phyloP scores from a whole-genome alignment of 2,113 vertebrate genomes.

The Nothoprocta perdicaria region DNA sequence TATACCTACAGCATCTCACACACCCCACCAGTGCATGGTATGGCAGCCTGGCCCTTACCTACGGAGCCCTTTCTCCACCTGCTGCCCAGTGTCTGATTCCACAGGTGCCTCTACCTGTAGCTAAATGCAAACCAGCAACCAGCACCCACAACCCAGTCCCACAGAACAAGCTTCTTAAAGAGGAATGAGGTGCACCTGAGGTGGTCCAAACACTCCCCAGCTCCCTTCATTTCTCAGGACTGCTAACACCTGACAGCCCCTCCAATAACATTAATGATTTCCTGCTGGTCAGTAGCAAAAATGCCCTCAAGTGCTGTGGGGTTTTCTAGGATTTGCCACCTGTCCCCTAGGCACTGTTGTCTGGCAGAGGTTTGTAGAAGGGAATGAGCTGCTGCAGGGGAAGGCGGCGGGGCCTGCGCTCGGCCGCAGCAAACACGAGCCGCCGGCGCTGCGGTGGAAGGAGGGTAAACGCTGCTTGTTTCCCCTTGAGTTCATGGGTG shows the following conservation, averaged over 20 bases:
- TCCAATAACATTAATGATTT: background rate
- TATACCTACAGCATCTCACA: background rate
- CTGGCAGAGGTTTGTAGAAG: background rate
- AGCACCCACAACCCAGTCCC: background rate
- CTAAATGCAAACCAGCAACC: background rate
- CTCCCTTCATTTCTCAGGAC: background rate
- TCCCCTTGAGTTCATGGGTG: accelerated
- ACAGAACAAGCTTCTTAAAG: background rate
- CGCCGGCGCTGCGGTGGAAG: accelerated
- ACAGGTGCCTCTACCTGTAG: background rate
- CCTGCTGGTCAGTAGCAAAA: background rate
- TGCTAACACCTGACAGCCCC: background rate
- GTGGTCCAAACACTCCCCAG: background rate
- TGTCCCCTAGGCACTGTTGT: background rate
- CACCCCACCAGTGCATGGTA: background rate
- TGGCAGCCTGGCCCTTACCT: background rate
- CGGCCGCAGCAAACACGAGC: accelerated
- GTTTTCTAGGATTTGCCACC: background rate
- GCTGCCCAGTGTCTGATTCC: background rate
- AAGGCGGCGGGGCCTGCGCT: accelerated
- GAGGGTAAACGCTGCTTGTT: background rate
- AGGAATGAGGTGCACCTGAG: background rate
- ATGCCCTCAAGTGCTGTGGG: accelerated
- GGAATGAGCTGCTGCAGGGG: background rate
- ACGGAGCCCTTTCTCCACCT: background rate